phyloP scores from a whole-genome alignment of 2,113 vertebrate species.

The Aspidoscelis tigris region DNA sequence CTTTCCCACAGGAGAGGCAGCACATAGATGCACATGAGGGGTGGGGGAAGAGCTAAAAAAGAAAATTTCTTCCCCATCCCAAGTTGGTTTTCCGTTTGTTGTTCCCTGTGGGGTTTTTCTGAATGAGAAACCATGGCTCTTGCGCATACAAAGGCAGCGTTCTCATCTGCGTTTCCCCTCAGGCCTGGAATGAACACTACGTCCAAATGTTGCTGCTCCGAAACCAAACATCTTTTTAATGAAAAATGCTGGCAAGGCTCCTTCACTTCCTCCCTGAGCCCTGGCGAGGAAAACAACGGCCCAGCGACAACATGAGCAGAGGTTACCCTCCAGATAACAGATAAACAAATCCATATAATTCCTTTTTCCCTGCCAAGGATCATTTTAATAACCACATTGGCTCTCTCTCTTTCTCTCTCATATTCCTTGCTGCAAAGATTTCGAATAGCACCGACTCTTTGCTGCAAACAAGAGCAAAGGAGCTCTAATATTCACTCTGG shows the following conservation, averaged over 20 bases:
- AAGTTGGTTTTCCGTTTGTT: no score
- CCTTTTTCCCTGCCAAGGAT: background rate
- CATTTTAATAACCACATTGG: background rate
- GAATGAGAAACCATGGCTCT: background rate
- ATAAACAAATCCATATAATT: slow-evolving; percentile 13
- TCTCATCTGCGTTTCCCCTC: background rate
- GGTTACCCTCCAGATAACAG: slow-evolving; percentile 7
- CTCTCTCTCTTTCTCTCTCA: background rate
- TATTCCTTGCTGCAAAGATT: background rate
- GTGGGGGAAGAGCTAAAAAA: no score
- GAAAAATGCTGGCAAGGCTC: background rate
- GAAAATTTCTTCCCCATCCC: background rate
- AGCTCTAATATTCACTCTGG: background rate
- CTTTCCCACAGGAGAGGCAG: no score
- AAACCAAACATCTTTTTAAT: slow-evolving; percentile 4
- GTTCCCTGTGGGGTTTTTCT: background rate
- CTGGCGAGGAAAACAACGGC: background rate
- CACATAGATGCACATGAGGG: no score
- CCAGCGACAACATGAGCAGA: background rate
- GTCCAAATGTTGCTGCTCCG: background rate
- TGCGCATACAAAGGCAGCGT: no score
- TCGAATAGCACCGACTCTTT: background rate
- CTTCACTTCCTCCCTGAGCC: background rate
- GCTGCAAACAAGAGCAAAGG: background rate
- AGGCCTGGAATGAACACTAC: background rate